Conservation (phyloP, 2,797 vertebrate genomes). For the Sphaeramia orbicularis region DNA sequence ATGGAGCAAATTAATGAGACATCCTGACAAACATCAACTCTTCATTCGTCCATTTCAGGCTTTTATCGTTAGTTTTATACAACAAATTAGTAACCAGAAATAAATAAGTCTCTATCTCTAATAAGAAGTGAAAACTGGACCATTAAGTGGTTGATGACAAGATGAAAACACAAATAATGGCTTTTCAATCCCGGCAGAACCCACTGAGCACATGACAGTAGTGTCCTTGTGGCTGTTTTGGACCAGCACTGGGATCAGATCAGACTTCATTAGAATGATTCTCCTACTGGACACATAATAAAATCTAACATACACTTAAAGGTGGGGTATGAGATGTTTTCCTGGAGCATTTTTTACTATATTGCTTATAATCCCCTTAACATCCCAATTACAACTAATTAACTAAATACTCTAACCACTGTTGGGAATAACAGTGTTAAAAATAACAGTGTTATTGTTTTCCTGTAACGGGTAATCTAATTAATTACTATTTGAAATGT, state of each 20-base stretch:
- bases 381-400: no score
- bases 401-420: no score
- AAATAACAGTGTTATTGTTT: no score
- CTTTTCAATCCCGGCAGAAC: not conserved
- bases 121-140: not conserved
- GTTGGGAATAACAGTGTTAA: no score
- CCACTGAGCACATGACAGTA: not conserved
- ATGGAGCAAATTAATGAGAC: not conserved
- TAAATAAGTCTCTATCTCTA: not conserved
- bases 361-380: no score
- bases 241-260: constrained; percentile 18
- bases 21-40: not conserved
- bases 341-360: no score
- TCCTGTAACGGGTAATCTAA: no score
- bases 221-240: not conserved
- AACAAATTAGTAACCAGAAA: constrained; percentile 6
- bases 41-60: constrained; percentile 1
- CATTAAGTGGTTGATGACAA: constrained; percentile 4
- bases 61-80: not conserved
- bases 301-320: no score
- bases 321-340: no score
- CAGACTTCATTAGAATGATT: constrained; percentile 20
- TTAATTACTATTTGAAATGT: no score
- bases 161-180: constrained; percentile 16
- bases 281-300: constrained; percentile 2